phyloP scores from a whole-genome alignment of 2,888 invertebrate genomes.

The Serrognathus titanus region DNA sequence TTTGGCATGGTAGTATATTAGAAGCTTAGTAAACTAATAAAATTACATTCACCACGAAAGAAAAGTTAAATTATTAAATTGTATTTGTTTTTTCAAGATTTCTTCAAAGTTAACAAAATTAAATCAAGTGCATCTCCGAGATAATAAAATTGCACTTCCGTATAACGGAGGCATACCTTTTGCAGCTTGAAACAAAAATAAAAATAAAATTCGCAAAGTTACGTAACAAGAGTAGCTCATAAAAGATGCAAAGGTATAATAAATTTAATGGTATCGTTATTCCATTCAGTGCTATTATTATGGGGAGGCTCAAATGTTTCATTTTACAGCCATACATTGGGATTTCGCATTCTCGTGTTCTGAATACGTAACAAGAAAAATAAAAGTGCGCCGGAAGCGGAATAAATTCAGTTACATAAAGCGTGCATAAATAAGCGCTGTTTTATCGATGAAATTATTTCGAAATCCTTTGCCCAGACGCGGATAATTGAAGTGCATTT shows the following conservation, averaged over 20 bases:
- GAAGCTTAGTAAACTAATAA: too few species aligned
- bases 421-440: slow-evolving; percentile 19
- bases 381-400: background rate
- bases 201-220: background rate
- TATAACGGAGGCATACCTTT: too few species aligned
- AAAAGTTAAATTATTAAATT: too few species aligned
- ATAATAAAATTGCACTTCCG: too few species aligned
- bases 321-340: background rate
- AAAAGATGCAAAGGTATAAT: slow-evolving; percentile 16
- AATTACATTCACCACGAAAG: too few species aligned
- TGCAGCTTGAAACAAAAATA: background rate
- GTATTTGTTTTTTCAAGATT: too few species aligned
- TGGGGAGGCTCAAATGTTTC: slow-evolving; percentile 11
- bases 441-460: slow-evolving; percentile 5
- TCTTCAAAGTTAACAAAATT: too few species aligned
- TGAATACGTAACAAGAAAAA: background rate
- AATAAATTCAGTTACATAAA: slow-evolving; percentile 16
- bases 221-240: slow-evolving; percentile 2
- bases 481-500: slow-evolving; percentile 5
- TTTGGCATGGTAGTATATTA: slow-evolving; percentile 71
- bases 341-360: background rate
- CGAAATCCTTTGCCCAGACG: background rate
- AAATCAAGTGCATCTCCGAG: too few species aligned
- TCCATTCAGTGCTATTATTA: slow-evolving; percentile 13
- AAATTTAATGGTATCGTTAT: slow-evolving; percentile 17